Evolutionary conservation across 1,140 invertebrate species (phyloP).

Genomic region (Venustaconcha ellipsiformis): DNA sequence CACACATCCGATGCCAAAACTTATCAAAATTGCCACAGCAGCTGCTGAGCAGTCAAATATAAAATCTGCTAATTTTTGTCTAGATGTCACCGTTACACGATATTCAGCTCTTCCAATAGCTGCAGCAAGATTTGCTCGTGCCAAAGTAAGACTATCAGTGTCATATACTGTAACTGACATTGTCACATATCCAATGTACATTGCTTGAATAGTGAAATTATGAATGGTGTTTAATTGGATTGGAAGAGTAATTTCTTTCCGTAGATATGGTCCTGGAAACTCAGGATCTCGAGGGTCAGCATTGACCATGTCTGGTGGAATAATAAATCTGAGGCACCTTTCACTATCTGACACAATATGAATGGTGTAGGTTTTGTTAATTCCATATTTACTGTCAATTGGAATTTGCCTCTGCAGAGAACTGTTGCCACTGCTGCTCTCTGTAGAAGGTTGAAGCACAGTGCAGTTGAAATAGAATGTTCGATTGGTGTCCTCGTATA

Average conservation of each 20-base stretch:
- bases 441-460: background rate
- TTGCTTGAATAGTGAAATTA: slow-evolving; percentile 60
- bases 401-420: slow-evolving; percentile 26
- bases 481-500: slow-evolving; percentile 40
- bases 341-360: slow-evolving; percentile 16
- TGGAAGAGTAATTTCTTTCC: slow-evolving; percentile 38
- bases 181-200: slow-evolving; percentile 58
- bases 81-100: slow-evolving; percentile 43
- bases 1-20: slow-evolving; percentile 64
- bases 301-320: slow-evolving; percentile 32
- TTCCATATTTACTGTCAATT: slow-evolving; percentile 21
- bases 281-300: slow-evolving; percentile 28
- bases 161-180: slow-evolving; percentile 56
- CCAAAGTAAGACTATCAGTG: slow-evolving; percentile 35
- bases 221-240: slow-evolving; percentile 45
- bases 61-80: slow-evolving; percentile 57
- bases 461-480: slow-evolving; percentile 56
- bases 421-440: slow-evolving; percentile 7
- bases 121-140: slow-evolving; percentile 32
- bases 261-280: slow-evolving; percentile 30
- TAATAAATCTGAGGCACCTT: slow-evolving; percentile 20
- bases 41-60: slow-evolving; percentile 61
- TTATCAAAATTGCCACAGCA: slow-evolving; percentile 64
- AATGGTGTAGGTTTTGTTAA: slow-evolving; percentile 15
- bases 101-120: slow-evolving; percentile 46